Percentiles rank a stretch among this genome's conserved stretches.
These are phyloP conservation scores for Plecturocebus donacophilus DNA, from an alignment of 2,113 vertebrate genomes.

Conservation along the genomic window DNA sequence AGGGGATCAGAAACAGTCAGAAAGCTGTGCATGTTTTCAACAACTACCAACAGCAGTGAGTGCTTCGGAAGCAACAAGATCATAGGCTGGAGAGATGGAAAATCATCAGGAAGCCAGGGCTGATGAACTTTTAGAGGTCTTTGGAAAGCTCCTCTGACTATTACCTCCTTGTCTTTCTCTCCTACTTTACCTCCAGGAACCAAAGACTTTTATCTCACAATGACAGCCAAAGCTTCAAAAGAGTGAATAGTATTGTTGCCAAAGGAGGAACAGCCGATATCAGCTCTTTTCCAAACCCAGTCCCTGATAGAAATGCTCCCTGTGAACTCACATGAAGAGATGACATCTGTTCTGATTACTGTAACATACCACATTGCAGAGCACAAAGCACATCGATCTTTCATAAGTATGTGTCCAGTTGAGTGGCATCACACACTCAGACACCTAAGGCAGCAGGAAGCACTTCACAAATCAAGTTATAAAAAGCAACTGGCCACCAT, in stretches of 20 bases:
- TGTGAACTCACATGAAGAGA: not conserved
- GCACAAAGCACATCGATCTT: not conserved
- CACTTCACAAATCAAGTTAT: not conserved
- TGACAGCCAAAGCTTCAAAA: not conserved
- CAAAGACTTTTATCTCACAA: not conserved
- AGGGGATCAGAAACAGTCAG: not conserved
- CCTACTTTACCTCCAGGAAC: not conserved
- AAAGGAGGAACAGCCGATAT: not conserved
- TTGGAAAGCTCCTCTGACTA: not conserved
- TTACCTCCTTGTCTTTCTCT: not conserved
- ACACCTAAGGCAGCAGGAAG: not conserved
- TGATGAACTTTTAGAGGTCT: not conserved
- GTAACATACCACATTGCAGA: not conserved
- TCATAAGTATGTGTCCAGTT: not conserved
- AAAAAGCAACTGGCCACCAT: not conserved
- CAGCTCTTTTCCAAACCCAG: not conserved
- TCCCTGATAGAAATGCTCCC: not conserved
- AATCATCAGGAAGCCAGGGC: accelerated
- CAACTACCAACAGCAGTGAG: not conserved
- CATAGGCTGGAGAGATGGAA: not conserved
- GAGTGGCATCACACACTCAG: not conserved
- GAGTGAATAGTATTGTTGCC: not conserved
- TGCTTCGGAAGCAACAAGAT: not conserved
- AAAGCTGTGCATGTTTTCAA: not conserved
- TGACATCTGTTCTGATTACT: not conserved